Conservation (phyloP, 2,888 invertebrate species). For the Oeneis ivallda region DNA sequence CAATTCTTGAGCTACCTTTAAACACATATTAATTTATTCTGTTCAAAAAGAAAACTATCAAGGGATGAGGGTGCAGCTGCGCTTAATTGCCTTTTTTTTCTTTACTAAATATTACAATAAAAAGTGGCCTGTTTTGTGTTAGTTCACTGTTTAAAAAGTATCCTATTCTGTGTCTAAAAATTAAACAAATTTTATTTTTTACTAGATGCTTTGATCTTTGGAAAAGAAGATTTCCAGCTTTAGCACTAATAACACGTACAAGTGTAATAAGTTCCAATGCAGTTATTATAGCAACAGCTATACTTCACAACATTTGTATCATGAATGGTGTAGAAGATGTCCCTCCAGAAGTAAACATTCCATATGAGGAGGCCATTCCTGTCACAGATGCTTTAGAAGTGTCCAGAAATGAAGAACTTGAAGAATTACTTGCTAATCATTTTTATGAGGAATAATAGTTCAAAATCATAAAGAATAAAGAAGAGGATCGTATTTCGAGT, state of each 20-base stretch:
- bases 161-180: background rate
- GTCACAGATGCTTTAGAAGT: background rate
- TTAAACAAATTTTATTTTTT: background rate
- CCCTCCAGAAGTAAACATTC: constrained; percentile 5
- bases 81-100: no score
- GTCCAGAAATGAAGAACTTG: constrained; percentile 7
- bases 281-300: constrained; percentile 13
- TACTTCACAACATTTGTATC: constrained; percentile 15
- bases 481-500: no score
- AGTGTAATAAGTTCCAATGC: background rate
- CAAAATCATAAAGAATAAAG: background rate
- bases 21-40: no score
- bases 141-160: no score
- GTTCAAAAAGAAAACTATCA: no score
- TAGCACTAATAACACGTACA: constrained; percentile 5
- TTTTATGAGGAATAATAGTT: background rate
- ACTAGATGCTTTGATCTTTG: constrained; percentile 8
- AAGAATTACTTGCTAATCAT: constrained; percentile 8
- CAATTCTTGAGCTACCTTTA: no score
- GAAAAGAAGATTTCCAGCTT: constrained; percentile 18
- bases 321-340: constrained; percentile 4
- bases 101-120: no score
- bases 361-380: background rate
- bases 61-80: no score
- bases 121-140: no score